Base-by-base conservation (phyloP, 2,797 vertebrate species). In the Epinephelus awoara region DNA sequence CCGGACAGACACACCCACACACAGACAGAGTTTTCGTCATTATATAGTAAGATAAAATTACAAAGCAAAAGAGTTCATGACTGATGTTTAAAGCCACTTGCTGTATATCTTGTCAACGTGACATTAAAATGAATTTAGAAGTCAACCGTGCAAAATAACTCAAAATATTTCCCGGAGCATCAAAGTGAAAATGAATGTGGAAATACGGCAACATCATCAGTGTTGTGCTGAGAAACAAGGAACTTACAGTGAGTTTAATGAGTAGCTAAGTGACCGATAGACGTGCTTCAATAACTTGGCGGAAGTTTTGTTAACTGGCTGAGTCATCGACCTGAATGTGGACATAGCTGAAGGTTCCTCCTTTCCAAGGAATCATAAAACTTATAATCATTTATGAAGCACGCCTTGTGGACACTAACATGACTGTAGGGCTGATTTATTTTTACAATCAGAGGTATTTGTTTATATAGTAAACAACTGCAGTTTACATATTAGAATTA, bases 181-280 rank as follows among this genome's bases (percentile, higher is more conserved):
- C 9, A 11, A 19, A 54, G 38, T 17, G 17, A 19, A 52, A 65
- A 47, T 46, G 1, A 38, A 7, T n/a, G 19, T 5, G 3, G 10
- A 21, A 9, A 13, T 4, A 0, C 8, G 13, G 11, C 9, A 23
- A 4, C 34, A 29, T 15, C 0, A 13, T 54, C 6, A 5, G 5
- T 44, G 38, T 15, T 47, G 5, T 44, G 13, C 11, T 14, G 3
- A 44, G 4, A 66, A 42, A 64, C 49, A 47, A 52, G 15, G 47
- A 75, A 21, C 15, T 52, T 38, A 47, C 2, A 67, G 12, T 14
- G 29, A 27, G 17, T 58, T 67, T 3, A 63, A 44, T 72, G 2
- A 51, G 42, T n/a, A 3, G 10, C 38, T 18, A 42, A 0, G 5
- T 5, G 1, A 7, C 13, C 56, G 4, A 21, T 27, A 47, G 19